Percentiles rank a stretch among this genome's conserved stretches.
Conservation (phyloP, 35 echinoderm and acorn worm genomes). For the Acanthaster planci region DNA sequence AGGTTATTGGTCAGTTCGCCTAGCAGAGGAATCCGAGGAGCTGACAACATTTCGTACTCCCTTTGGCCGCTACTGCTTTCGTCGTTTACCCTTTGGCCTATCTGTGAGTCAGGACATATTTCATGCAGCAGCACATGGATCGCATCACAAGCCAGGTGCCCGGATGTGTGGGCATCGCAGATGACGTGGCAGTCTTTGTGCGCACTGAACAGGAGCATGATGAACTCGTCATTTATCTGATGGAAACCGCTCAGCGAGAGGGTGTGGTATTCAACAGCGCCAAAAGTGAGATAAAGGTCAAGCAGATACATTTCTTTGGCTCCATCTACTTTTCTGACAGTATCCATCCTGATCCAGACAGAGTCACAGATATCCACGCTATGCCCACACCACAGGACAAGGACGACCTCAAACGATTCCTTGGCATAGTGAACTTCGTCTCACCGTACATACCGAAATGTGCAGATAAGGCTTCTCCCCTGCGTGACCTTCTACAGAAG, state of each 20-base stretch:
- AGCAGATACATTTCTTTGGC: conserved; percentile 45
- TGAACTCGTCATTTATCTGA: neutral
- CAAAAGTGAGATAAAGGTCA: too few species aligned
- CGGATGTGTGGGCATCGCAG: conserved; percentile 44
- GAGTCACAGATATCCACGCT: conserved; percentile 26
- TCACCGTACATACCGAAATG: conserved; percentile 54
- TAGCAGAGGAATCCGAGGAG: conserved; percentile 11
- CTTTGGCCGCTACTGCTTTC: conserved; percentile 47
- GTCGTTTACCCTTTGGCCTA: conserved; percentile 41
- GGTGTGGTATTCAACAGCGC: too few species aligned
- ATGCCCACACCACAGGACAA: conserved; percentile 77
- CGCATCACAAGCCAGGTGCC: conserved; percentile 32
- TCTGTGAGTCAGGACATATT: conserved; percentile 59
- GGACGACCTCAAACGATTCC: conserved; percentile 54
- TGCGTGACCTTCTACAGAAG: conserved; percentile 43
- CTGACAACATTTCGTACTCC: conserved; percentile 59
- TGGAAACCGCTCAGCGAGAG: too few species aligned
- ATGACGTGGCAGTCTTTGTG: conserved; percentile 41
- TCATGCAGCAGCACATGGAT: conserved; percentile 60
- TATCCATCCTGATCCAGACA: conserved; percentile 47
- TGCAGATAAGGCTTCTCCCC: neutral
- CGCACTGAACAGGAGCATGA: conserved; percentile 48
- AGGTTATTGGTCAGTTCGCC: conserved; percentile 49
- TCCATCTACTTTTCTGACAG: conserved; percentile 21
- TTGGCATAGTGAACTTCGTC: conserved; percentile 53